Evolutionary conservation across 2,888 invertebrate species (phyloP).

Genomic region (Drosophila subquinaria): DNA sequence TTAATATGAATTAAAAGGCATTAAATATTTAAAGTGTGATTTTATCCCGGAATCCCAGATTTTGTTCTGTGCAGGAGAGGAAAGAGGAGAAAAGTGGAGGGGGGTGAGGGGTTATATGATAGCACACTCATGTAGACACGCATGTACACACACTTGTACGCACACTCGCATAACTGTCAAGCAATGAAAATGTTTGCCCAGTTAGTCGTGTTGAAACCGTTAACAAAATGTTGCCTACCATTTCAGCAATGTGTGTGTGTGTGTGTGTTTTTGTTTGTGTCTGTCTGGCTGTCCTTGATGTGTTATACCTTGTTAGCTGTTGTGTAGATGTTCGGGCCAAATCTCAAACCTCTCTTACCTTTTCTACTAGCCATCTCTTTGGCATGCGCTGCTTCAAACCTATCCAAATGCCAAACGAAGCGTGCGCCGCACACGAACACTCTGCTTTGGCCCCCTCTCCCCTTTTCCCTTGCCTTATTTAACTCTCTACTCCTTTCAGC

Average conservation of each 20-base stretch:
- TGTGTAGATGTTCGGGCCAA: constrained; percentile 58
- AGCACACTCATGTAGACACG: background rate
- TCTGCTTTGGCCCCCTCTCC: background rate
- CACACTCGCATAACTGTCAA: constrained; percentile 63
- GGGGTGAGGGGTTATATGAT: background rate
- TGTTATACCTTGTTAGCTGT: constrained; percentile 74
- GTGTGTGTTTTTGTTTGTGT: constrained; percentile 8
- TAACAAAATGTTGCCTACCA: constrained; percentile 67
- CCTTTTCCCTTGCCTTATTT: background rate
- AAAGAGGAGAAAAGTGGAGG: background rate
- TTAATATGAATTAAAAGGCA: too few species aligned
- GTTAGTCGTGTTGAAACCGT: constrained; percentile 66
- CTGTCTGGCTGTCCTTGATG: constrained; percentile 46
- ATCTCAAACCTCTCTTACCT: background rate
- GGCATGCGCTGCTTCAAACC: constrained; percentile 16
- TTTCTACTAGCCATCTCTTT: background rate
- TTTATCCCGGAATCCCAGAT: too few species aligned
- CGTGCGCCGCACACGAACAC: constrained; percentile 56
- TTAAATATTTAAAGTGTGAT: too few species aligned
- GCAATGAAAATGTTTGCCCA: constrained; percentile 77
- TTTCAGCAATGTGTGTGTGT: constrained; percentile 7
- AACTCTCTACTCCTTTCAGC: background rate
- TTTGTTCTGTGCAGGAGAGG: too few species aligned
- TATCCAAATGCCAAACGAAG: constrained; percentile 70
- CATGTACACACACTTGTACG: constrained; percentile 1